Conservation (phyloP, 2,888 invertebrate species). For the Drosophila rellima region DNA sequence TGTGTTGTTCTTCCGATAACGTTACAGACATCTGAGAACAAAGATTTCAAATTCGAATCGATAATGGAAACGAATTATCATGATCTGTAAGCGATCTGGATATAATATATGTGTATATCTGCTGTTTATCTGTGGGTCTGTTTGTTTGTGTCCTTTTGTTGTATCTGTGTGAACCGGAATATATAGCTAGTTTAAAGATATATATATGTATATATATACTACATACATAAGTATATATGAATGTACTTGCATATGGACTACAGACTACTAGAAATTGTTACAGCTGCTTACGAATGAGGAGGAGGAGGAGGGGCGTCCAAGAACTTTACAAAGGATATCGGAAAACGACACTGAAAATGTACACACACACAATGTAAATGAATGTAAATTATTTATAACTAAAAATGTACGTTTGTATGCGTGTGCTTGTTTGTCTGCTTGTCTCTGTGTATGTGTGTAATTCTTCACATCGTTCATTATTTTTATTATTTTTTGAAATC, state of each 20-base stretch:
- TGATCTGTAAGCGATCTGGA: slow-evolving; percentile 28
- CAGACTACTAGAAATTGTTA: slow-evolving; percentile 69
- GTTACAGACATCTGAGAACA: slow-evolving; percentile 71
- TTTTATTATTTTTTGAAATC: slow-evolving; percentile 75
- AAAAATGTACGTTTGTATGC: slow-evolving; percentile 17
- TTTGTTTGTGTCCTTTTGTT: slow-evolving; percentile 28
- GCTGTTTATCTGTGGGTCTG: slow-evolving; percentile 9
- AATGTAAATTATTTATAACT: slow-evolving; percentile 40
- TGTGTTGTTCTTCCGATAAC: slow-evolving; percentile 59
- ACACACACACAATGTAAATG: slow-evolving; percentile 49
- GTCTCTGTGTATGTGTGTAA: slow-evolving; percentile 17
- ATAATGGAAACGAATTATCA: slow-evolving; percentile 21
- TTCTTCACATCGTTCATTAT: slow-evolving; percentile 48
- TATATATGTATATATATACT: slow-evolving; percentile 58
- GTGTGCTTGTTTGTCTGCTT: slow-evolving; percentile 44
- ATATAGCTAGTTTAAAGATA: slow-evolving; percentile 74
- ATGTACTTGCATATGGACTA: slow-evolving; percentile 76
- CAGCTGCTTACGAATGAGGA: slow-evolving; percentile 43
- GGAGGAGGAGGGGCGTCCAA: slow-evolving; percentile 32
- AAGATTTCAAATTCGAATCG: slow-evolving; percentile 71
- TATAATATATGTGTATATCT: slow-evolving; percentile 23
- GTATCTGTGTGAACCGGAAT: slow-evolving; percentile 68
- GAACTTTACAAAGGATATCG: slow-evolving; percentile 60
- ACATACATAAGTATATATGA: slow-evolving; percentile 68
- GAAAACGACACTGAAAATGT: slow-evolving; percentile 60